Conservation (phyloP, 1,140 invertebrate genomes). For the Drosophila kurseongensis region DNA sequence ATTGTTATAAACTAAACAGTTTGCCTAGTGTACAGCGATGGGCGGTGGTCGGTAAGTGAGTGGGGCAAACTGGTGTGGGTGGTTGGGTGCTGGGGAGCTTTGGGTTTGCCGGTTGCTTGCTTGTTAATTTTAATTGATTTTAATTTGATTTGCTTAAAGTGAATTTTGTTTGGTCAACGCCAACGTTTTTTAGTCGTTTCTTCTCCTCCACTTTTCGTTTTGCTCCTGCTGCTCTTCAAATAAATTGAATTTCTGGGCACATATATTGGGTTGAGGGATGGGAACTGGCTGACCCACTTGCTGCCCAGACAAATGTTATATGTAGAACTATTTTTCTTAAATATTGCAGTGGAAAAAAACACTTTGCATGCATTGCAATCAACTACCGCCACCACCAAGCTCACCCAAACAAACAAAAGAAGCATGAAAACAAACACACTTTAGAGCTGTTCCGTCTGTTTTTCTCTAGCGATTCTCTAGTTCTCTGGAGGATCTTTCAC, state of each 20-base stretch:
- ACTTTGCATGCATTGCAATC: slow-evolving; percentile 55
- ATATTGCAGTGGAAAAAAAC: slow-evolving; percentile 34
- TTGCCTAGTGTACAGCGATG: slow-evolving; percentile 6
- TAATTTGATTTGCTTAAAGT: slow-evolving; percentile 72
- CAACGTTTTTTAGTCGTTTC: slow-evolving; percentile 18
- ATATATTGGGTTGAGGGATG: slow-evolving; percentile 1
- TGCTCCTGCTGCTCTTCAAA: slow-evolving; percentile 7
- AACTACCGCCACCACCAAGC: not conserved
- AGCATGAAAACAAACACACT: slow-evolving; percentile 16
- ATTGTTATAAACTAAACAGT: not conserved
- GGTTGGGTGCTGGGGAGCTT: slow-evolving; percentile 28
- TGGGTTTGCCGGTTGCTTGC: slow-evolving; percentile 50
- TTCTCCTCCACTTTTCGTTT: not conserved
- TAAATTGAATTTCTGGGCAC: slow-evolving; percentile 41
- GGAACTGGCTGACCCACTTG: slow-evolving; percentile 48
- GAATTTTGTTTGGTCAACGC: slow-evolving; percentile 55
- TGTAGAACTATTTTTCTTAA: slow-evolving; percentile 46
- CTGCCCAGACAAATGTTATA: slow-evolving; percentile 23
- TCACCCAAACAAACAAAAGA: slow-evolving; percentile 14
- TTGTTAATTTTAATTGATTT: slow-evolving; percentile 82
- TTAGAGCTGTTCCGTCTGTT: slow-evolving; percentile 13
- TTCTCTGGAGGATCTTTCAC: slow-evolving; percentile 48
- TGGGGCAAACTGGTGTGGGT: slow-evolving; percentile 11
- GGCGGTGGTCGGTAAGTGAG: slow-evolving; percentile 9
- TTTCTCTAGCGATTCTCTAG: not conserved